Conservation (phyloP, 2,888 invertebrate genomes). For the Dasypogon diadema region DNA sequence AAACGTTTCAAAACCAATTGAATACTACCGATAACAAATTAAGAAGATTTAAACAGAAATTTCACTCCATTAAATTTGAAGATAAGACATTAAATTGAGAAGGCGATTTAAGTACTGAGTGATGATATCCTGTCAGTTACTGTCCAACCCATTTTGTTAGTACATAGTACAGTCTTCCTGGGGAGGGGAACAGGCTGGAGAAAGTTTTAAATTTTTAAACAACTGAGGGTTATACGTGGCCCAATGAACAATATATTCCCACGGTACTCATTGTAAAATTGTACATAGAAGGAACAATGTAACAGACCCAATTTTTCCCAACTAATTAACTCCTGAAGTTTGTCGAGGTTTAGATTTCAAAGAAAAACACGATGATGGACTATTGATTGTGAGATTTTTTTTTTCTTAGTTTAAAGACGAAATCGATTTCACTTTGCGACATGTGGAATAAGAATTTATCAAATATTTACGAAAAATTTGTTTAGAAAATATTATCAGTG, state of each 20-base stretch:
- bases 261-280: slow-evolving; percentile 15
- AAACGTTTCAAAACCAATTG: neutral
- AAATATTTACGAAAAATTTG: no score
- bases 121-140: neutral
- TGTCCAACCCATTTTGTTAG: neutral
- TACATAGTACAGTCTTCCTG: neutral
- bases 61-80: neutral
- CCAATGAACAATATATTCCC: slow-evolving; percentile 52
- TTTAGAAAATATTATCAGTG: no score
- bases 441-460: no score
- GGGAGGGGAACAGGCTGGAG: neutral
- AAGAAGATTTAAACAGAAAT: neutral
- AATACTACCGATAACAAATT: neutral
- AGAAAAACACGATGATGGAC: neutral
- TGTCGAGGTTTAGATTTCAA: slow-evolving; percentile 8
- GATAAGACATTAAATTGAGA: slow-evolving; percentile 7
- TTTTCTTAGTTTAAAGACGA: no score
- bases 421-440: no score
- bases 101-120: slow-evolving; percentile 1
- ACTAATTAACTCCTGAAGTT: slow-evolving; percentile 1
- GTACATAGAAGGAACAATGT: neutral
- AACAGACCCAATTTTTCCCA: neutral
- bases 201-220: slow-evolving; percentile 53
- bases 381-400: slow-evolving; percentile 14
- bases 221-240: slow-evolving; percentile 49